Conservation (phyloP, 1,140 invertebrate genomes). For the Macrosteles quadrilineatus region DNA sequence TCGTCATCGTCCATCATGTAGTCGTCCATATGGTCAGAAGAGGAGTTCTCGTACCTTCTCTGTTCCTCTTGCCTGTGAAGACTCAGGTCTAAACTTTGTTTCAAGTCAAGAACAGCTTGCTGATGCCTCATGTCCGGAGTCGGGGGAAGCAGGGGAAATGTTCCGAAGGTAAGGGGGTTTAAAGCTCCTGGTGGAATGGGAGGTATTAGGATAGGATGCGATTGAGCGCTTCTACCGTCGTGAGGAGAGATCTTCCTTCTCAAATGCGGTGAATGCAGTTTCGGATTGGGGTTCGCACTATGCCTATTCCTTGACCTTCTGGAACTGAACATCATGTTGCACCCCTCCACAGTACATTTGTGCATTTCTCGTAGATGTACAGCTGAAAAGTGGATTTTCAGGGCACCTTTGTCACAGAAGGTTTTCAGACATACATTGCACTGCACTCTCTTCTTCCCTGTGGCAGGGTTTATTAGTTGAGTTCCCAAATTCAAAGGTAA, state of each 20-base stretch:
- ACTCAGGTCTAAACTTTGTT: conserved; percentile 63
- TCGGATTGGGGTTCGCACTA: conserved; percentile 97
- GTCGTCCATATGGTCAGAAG: conserved; percentile 48
- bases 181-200: conserved; percentile 66
- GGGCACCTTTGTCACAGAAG: conserved; percentile 99
- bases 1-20: conserved; percentile 56
- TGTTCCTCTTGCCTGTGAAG: conserved; percentile 53
- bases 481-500: conserved; percentile 85
- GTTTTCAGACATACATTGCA: conserved; percentile 98
- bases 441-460: conserved; percentile 95
- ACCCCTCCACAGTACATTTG: conserved; percentile 97
- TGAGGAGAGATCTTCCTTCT: conserved; percentile 90
- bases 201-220: conserved; percentile 75
- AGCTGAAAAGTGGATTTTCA: conserved; percentile 99
- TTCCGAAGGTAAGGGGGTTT: conserved; percentile 69
- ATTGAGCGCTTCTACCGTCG: conserved; percentile 84
- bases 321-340: conserved; percentile 99
- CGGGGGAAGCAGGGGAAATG: conserved; percentile 71
- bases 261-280: conserved; percentile 93
- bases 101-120: conserved; percentile 65
- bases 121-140: conserved; percentile 67
- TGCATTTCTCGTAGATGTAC: conserved; percentile 99
- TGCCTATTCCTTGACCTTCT: conserved; percentile 93
- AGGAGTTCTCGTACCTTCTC: conserved; percentile 34
- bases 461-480: conserved; percentile 87